Evolutionary conservation across 1,140 invertebrate species (phyloP), one percentile per base, ranked within the genome.

Genomic region (Eupristina koningsbergeri): DNA sequence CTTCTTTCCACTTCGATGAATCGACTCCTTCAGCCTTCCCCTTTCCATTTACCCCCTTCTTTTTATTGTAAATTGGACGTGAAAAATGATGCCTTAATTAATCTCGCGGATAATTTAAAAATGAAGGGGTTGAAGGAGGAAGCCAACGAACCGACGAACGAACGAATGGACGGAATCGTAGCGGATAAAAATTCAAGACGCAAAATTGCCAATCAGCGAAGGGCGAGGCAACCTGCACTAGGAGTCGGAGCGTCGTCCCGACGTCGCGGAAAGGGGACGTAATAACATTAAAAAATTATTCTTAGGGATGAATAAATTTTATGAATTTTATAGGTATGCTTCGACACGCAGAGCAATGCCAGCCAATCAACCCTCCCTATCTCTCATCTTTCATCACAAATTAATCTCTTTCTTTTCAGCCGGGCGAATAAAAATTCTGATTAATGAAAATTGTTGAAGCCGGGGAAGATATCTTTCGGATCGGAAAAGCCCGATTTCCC

Each of bases 81-180:
- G 91, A 93, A 93, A 93, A 93, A 93, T 93, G 91, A 92, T 89
- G 91, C 91, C 91, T 93, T 93, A 91, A 93, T 93, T 93, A 93
- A 93, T 93, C 91, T 93, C 87, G 87, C 90, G 91, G 92, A 93
- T 93, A 92, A 93, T 93, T 93, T 92, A 91, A 92, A 93, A 93
- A 92, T 89, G 91, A 93, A 93, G 90, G 92, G 92, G 91, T 92
- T 92, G 89, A 80, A 36, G 47, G 78, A 80, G 64, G 41, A 64
- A 80, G 45, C 63, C 39, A 58, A 67, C 15, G 41, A 26, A 41
- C 34, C 29, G 64, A 84, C 86, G 83, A 86, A 31, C 19, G 61
- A 50, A 50, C 50, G 36, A 31, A 26, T 29, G 64, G 31, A 71
- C 50, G 83, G 75, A 85, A 84, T 85, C 84, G 86, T 86, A 87